phyloP scores from a whole-genome alignment of 92 coral and sea anemone genomes.

The Siderastrea siderea region DNA sequence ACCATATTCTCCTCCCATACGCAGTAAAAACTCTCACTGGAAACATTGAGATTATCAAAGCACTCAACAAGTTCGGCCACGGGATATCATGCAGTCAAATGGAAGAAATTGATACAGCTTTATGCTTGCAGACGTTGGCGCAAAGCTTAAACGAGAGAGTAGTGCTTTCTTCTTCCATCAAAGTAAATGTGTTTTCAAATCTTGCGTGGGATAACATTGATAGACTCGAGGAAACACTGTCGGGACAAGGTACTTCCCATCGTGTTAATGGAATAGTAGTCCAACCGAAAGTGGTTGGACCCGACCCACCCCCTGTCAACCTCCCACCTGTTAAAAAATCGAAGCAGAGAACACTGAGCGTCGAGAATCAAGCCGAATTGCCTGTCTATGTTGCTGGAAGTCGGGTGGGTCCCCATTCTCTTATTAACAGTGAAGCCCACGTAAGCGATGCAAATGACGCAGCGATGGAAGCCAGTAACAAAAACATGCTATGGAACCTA shows the following conservation, averaged over 20 bases:
- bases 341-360: constrained; percentile 30
- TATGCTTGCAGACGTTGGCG: constrained; percentile 40
- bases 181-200: constrained; percentile 23
- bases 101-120: constrained; percentile 53
- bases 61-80: constrained; percentile 30
- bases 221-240: constrained; percentile 33
- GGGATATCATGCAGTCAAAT: constrained; percentile 36
- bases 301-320: neutral
- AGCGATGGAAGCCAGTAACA: neutral
- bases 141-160: neutral
- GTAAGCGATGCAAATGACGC: neutral
- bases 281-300: constrained; percentile 10
- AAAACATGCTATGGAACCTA: neutral
- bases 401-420: neutral
- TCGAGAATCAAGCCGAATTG: constrained; percentile 3
- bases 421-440: neutral
- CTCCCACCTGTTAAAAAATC: neutral
- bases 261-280: constrained; percentile 39
- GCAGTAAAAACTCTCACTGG: constrained; percentile 32
- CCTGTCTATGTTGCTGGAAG: neutral
- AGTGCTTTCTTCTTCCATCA: constrained; percentile 6
- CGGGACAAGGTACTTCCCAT: constrained; percentile 39
- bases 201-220: constrained; percentile 59
- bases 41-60: constrained; percentile 23
- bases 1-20: constrained; percentile 22